Base-by-base conservation (phyloP, 2,797 vertebrate genomes). In the Oceanodroma leucorhoa region DNA sequence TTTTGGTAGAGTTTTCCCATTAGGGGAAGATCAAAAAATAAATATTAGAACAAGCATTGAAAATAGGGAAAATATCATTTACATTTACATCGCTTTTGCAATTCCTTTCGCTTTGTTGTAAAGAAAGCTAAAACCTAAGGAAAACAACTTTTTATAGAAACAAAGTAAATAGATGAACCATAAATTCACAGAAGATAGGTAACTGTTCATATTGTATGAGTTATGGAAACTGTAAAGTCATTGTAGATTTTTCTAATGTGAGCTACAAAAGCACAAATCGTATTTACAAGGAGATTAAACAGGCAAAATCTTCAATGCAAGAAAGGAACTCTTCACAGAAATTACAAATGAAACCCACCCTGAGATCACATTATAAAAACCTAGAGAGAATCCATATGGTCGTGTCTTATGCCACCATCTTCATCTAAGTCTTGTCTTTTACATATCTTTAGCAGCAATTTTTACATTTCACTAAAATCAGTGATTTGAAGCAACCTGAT, bases 271-370 rank as follows among this genome's bases (percentile, higher is more conserved):
- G 81, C 71, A 72, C 27, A 83, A 95, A 48, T 30, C 27, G 54
- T 93, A 89, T 93, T 96, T 88, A 57, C 80, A 83, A 85, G 55
- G 64, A 95, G 82, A 94, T 88, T 95, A 97, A 97, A 91, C 90
- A 94, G 89, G 88, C 70, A 82, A 94, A 81, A 79, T 61, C 60
- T 51, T 91, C 55, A 87, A 36, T 90, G 70, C 72, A 87, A 83
- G 58, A 87, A 64, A 62, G 45, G 57, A 76, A 11, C n/a, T 79
- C 11, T 69, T 78, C 48, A 26, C 41, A 64, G 36, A 64, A 61
- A 51, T 55, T 55, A 27, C 14, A 43, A 55, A 69, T 46, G 15
- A 71, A 79, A 58, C 66, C 55, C 66, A 90, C 11, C 65, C 18
- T 16, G 58, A 50, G 53, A 62, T 87, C 73, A 87, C 51, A 72